phyloP scores from a whole-genome alignment of 2,888 invertebrate species.

The Phyllotreta cruciferae region DNA sequence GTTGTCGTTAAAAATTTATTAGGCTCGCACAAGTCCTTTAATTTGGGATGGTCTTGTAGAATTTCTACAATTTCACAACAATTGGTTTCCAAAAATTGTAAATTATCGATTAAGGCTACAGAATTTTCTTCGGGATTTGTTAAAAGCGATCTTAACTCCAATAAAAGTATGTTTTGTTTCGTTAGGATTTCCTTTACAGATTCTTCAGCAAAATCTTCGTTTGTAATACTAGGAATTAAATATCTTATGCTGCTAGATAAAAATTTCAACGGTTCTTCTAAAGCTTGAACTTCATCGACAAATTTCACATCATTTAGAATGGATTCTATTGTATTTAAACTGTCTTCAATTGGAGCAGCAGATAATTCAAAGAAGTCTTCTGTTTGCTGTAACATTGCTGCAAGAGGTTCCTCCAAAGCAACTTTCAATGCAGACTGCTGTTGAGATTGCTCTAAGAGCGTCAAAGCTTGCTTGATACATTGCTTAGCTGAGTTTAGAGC shows the following conservation, averaged over 20 bases:
- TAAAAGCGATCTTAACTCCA: background rate
- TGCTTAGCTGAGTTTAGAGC: conserved; percentile 36
- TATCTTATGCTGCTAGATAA: conserved; percentile 38
- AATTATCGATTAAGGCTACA: background rate
- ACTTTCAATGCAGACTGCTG: conserved; percentile 5
- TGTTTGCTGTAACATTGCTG: conserved; percentile 11
- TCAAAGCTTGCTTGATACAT: conserved; percentile 37
- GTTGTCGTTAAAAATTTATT: conserved; percentile 31
- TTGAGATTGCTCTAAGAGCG: conserved; percentile 27
- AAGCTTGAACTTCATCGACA: conserved; percentile 12
- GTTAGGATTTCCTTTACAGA: background rate
- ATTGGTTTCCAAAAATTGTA: conserved; percentile 16
- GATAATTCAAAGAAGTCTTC: background rate
- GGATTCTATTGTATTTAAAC: conserved; percentile 29
- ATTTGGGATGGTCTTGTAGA: conserved; percentile 9
- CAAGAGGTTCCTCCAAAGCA: conserved; percentile 20
- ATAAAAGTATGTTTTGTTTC: conserved; percentile 4
- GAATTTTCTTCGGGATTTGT: background rate
- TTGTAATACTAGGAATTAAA: conserved; percentile 30
- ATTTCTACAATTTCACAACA: conserved; percentile 17
- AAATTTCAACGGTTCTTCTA: conserved; percentile 43
- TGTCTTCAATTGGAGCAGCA: conserved; percentile 26
- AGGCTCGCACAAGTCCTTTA: conserved; percentile 36
- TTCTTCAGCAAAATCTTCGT: conserved; percentile 14
- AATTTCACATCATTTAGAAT: conserved; percentile 6